A percentile compares a stretch with the other conserved stretches of the same genome.
These are phyloP conservation scores for Tenualosa ilisha DNA, from an alignment of 2,797 vertebrate genomes.

Conservation along the genomic window DNA sequence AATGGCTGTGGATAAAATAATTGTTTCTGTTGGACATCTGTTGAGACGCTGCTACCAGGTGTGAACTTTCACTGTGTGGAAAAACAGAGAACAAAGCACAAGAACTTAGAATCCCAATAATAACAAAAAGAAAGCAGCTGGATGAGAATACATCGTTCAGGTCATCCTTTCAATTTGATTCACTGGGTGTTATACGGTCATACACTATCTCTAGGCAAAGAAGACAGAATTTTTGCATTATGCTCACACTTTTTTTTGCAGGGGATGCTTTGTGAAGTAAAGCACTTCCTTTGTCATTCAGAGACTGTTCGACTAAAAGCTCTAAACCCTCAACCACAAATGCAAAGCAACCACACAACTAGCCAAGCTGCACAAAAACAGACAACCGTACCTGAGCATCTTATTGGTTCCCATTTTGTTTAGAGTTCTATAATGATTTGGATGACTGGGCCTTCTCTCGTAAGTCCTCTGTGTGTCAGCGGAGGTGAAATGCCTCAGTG, in stretches of 20 bases:
- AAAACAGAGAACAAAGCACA: not conserved
- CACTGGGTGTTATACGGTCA: not conserved
- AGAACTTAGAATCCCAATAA: not conserved
- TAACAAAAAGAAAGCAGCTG: not conserved
- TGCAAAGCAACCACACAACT: not conserved
- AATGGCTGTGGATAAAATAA: conserved; percentile 65
- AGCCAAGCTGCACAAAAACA: not conserved
- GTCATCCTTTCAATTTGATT: not conserved
- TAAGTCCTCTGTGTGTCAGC: conserved; percentile 81
- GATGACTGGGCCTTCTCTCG: conserved; percentile 70
- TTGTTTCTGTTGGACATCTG: conserved; percentile 64
- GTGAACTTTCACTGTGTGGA: conserved; percentile 77
- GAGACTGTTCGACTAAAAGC: not conserved
- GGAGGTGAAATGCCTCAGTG: conserved; percentile 62
- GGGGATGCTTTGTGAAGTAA: not conserved
- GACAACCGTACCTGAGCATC: conserved; percentile 75
- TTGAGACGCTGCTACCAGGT: conserved; percentile 66
- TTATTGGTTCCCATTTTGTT: conserved; percentile 83
- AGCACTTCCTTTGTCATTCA: not conserved
- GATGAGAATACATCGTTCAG: not conserved
- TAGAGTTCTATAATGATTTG: conserved; percentile 71
- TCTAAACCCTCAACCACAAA: not conserved
- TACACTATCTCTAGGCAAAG: not conserved
- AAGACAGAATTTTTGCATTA: not conserved
- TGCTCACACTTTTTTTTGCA: not conserved